These are phyloP conservation scores for Nothocercus nigrocapillus DNA, from an alignment of 2,113 vertebrate species.

Conservation along the genomic window DNA sequence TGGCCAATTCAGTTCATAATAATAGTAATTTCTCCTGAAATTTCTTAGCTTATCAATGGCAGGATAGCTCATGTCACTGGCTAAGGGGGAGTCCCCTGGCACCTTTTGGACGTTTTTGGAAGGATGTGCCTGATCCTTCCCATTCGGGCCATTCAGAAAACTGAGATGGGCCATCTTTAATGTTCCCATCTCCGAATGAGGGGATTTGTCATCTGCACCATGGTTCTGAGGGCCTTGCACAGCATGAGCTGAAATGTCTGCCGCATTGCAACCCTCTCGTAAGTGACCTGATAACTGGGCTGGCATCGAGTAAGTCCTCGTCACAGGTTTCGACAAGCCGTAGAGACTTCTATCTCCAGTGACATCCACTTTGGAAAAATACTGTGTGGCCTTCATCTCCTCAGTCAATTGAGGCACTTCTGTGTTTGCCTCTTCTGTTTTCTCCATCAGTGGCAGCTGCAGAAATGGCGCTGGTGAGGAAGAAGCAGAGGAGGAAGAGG, in stretches of 20 bases:
- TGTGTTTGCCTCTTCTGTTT: neutral
- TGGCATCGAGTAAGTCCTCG: conserved; percentile 81
- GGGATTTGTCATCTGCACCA: neutral
- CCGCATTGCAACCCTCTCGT: conserved; percentile 43
- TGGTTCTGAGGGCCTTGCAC: neutral
- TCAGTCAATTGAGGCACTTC: neutral
- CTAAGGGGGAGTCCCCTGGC: neutral
- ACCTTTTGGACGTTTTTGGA: neutral
- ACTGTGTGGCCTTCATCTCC: neutral
- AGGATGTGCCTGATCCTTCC: neutral
- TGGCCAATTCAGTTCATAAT: conserved; percentile 79
- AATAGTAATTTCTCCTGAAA: conserved; percentile 81
- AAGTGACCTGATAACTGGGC: conserved; percentile 73
- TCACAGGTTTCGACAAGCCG: conserved; percentile 70
- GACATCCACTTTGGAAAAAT: neutral
- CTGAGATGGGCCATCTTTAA: conserved; percentile 32
- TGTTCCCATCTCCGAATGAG: neutral
- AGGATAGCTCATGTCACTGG: neutral
- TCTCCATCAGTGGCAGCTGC: conserved; percentile 36
- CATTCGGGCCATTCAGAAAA: conserved; percentile 30
- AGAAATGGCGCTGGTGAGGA: conserved; percentile 61
- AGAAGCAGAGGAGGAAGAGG: conserved; percentile 52
- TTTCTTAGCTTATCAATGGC: conserved; percentile 58
- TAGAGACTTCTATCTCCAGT: conserved; percentile 13
- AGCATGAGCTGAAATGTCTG: neutral